Conservation (phyloP, 2,797 vertebrate species). For the Brachyalestes nurse region DNA sequence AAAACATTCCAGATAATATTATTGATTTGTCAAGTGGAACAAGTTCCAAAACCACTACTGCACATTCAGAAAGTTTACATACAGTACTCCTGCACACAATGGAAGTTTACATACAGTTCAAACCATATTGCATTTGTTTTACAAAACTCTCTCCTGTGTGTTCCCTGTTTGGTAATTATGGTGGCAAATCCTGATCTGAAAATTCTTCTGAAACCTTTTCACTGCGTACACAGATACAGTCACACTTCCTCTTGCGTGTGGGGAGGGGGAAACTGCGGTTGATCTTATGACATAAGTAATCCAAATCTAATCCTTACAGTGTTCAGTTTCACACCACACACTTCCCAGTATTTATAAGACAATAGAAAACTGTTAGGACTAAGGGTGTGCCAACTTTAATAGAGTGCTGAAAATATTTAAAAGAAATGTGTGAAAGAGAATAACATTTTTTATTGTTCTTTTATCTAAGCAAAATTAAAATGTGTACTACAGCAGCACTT, state of each 20-base stretch:
- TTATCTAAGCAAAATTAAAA: neutral
- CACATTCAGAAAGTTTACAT: neutral
- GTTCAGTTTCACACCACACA: neutral
- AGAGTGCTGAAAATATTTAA: too few species aligned
- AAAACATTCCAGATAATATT: slow-evolving; percentile 28
- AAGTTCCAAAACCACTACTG: neutral
- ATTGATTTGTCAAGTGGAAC: slow-evolving; percentile 1
- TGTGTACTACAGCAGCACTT: too few species aligned
- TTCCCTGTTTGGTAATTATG: neutral
- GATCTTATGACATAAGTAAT: slow-evolving; percentile 2
- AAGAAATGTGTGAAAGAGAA: too few species aligned
- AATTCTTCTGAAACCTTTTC: neutral
- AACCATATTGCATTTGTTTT: neutral
- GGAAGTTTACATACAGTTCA: neutral
- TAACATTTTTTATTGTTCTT: neutral
- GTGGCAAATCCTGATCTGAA: neutral
- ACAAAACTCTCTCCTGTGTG: too few species aligned
- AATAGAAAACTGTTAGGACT: neutral
- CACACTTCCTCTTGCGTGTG: slow-evolving; percentile 5
- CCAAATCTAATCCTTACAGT: neutral
- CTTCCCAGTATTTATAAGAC: neutral
- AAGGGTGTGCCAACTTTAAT: neutral
- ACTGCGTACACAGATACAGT: neutral
- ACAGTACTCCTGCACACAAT: too few species aligned
- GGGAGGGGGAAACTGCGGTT: neutral